Conservation (phyloP, 1,140 invertebrate genomes). For the Pristionchus pacificus region DNA sequence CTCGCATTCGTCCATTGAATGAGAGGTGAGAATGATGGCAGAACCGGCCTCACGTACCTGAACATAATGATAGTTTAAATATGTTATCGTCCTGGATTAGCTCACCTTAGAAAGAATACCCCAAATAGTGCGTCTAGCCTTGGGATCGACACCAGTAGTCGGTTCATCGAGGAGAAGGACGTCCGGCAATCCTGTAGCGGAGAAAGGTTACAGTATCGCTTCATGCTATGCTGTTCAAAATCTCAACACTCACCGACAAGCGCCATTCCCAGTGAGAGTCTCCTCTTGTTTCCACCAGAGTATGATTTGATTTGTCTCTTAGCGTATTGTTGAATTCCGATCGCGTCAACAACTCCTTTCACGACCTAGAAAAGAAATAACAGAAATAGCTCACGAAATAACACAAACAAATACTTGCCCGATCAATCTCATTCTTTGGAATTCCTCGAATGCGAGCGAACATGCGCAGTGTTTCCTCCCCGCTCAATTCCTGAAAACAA, state of each 20-base stretch:
- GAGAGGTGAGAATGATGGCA: slow-evolving; percentile 46
- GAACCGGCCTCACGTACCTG: background rate
- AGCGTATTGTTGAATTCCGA: slow-evolving; percentile 29
- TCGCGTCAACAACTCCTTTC: slow-evolving; percentile 22
- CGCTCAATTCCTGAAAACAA: slow-evolving; percentile 67
- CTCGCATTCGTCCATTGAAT: slow-evolving; percentile 55
- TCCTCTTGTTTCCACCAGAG: background rate
- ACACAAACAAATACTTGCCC: slow-evolving; percentile 2
- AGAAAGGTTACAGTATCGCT: slow-evolving; percentile 63
- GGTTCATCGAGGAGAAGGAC: slow-evolving; percentile 65
- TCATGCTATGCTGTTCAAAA: slow-evolving; percentile 61
- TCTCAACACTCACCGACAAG: slow-evolving; percentile 41
- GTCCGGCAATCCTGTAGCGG: slow-evolving; percentile 56
- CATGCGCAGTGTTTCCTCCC: slow-evolving; percentile 69
- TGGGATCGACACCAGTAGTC: slow-evolving; percentile 65
- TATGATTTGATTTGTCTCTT: slow-evolving; percentile 31
- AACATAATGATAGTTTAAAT: background rate
- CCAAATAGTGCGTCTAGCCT: slow-evolving; percentile 63
- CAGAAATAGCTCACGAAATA: too few relatives aligned
- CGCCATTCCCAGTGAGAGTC: background rate
- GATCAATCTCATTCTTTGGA: slow-evolving; percentile 33
- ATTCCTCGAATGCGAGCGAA: slow-evolving; percentile 47
- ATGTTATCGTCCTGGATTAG: slow-evolving; percentile 3
- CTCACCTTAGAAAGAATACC: slow-evolving; percentile 48
- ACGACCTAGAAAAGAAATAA: too few relatives aligned